These are phyloP conservation scores for Campaea margaritaria DNA, from an alignment of 2,888 invertebrate genomes.

Conservation along the genomic window DNA sequence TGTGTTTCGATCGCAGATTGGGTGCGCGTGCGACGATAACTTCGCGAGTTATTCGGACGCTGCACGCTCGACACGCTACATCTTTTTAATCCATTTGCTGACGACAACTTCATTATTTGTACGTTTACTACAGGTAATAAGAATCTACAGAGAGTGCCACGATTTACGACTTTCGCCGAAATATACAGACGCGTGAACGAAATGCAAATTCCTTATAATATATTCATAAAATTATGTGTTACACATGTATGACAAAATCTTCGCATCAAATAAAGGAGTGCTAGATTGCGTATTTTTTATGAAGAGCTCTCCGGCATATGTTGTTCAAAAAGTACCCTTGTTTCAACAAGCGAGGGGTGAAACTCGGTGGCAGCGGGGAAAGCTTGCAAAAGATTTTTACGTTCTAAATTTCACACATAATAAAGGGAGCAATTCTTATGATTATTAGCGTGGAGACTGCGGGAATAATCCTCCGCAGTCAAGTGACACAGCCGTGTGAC, in stretches of 20 bases:
- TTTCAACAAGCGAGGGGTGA: constrained; percentile 48
- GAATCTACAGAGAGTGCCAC: constrained; percentile 24
- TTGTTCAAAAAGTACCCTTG: constrained; percentile 58
- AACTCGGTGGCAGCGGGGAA: constrained; percentile 49
- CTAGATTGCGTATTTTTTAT: constrained; percentile 67
- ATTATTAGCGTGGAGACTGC: constrained; percentile 83
- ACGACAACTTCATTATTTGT: constrained; percentile 82
- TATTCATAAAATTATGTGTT: constrained; percentile 76
- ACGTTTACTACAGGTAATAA: constrained; percentile 50
- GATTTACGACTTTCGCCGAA: constrained; percentile 24
- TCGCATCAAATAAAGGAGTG: constrained; percentile 66
- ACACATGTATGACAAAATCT: constrained; percentile 73
- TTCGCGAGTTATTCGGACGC: constrained; percentile 79
- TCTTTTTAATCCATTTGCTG: constrained; percentile 79
- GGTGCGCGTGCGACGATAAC: constrained; percentile 84
- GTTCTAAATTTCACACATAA: constrained; percentile 84
- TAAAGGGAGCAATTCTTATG: constrained; percentile 84
- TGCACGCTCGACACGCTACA: constrained; percentile 77
- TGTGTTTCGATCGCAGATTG: constrained; percentile 84
- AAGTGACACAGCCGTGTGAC: constrained; percentile 79
- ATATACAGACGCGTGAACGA: constrained; percentile 48
- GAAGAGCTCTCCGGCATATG: constrained; percentile 52
- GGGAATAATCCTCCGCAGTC: constrained; percentile 82
- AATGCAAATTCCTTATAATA: constrained; percentile 72
- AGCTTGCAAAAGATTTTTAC: constrained; percentile 64